A percentile compares a stretch with the other conserved stretches of the same genome.
Evolutionary conservation across 2,113 vertebrate genomes (phyloP).

Genomic region (Oxyruncus cristatus): DNA sequence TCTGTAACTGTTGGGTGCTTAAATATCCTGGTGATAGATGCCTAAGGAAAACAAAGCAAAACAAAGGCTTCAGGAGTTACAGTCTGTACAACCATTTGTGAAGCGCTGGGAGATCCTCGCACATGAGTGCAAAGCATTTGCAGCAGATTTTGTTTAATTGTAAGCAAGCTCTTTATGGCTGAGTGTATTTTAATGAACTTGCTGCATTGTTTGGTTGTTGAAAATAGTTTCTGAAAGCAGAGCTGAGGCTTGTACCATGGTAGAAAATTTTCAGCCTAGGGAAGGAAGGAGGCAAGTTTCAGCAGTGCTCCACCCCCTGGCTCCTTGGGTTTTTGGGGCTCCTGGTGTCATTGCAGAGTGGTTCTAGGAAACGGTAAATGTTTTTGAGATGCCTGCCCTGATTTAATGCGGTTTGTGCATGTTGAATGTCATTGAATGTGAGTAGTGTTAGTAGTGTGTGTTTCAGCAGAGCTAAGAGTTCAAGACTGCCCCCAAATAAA

Average conservation of each 20-base stretch:
- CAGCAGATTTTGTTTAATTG: neutral
- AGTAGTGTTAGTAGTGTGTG: neutral
- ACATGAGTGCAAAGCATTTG: neutral
- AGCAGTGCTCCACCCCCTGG: rapidly evolving
- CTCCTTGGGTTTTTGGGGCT: neutral
- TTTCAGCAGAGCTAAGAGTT: neutral
- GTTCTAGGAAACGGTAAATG: neutral
- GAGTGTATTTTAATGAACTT: neutral
- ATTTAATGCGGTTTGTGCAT: neutral
- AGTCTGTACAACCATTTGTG: neutral
- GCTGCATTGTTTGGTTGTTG: neutral
- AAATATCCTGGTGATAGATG: neutral
- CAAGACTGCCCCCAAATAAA: neutral
- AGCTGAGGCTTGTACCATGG: neutral
- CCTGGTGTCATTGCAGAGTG: neutral
- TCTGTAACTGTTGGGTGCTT: neutral
- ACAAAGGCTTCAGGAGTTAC: neutral
- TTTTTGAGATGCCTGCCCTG: neutral
- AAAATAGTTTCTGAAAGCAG: neutral
- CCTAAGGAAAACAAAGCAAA: neutral
- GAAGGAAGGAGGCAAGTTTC: neutral
- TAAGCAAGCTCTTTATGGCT: neutral
- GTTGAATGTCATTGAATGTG: neutral
- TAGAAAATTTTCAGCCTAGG: neutral
- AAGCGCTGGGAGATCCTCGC: neutral